Evolutionary conservation across 1,140 invertebrate genomes (phyloP), one percentile per base, ranked within the genome.

Genomic region (Papilio glaucus): DNA sequence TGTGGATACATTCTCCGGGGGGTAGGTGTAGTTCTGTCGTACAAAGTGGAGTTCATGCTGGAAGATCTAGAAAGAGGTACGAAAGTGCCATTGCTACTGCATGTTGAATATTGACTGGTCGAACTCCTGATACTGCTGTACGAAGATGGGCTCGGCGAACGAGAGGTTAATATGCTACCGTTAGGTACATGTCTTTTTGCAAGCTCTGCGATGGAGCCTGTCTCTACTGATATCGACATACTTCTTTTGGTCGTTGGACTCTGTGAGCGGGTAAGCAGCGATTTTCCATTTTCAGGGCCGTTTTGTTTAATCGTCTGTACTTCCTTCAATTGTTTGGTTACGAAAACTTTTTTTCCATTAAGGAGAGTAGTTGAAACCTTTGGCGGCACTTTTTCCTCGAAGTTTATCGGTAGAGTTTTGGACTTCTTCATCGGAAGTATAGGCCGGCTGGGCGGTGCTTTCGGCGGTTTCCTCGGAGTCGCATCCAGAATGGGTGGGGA

Each of bases 1-100:
- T 96, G 95, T 7, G 96, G 96, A 77, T 95, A 96, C 68, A 95
- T 91, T 79, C 96, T 94, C 73, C 95, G 89, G 8, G 95, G 95
- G 4, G 93, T 94, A 13, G 93, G 84, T 5, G 88, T 57, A 26
- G 49, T 93, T 77, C 85, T 85, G 45, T 86, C 87, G 72, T 87
- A 90, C 29, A 88, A 70, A 7, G 91, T 85, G 0, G 92, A 93
- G 70, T 85, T 91, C 83, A 93, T 87, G 68, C 92, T 94, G 7
- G 91, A 84, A 21, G 88, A 91, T 13, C 93, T 83, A 12, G 88
- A 87, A 24, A 92, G 68, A 13, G 90, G 90, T 12, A 93, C 90
- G 67, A 73, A 91, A 53, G 88, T 92, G 8, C 84, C 83, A 69
- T 90, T 89, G 77, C 92, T 92, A 80, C 90, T 94, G 75, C 93